These are phyloP conservation scores for Naso thynnoides DNA, from an alignment of 2,797 vertebrate genomes.

Conservation along the genomic window DNA sequence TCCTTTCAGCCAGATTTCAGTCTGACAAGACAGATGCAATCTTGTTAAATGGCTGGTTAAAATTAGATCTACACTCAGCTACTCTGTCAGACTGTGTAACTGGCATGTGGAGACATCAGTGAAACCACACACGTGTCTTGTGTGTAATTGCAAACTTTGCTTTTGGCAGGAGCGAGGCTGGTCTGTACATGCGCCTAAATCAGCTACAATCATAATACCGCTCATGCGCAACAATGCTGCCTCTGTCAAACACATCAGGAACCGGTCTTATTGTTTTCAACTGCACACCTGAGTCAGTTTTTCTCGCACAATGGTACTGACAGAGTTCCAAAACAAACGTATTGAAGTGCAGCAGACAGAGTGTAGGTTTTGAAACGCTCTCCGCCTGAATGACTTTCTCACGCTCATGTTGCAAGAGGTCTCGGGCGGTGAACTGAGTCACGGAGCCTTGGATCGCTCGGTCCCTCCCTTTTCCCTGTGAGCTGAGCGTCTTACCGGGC, in stretches of 20 bases:
- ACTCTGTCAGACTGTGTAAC: conserved; percentile 25
- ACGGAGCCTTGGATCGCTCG: conserved; percentile 73
- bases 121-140: conserved; percentile 35
- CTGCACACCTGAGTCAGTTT: conserved; percentile 74
- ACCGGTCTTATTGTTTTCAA: conserved; percentile 59
- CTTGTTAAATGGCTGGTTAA: conserved; percentile 8
- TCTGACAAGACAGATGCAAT: not conserved
- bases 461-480: conserved; percentile 62
- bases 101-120: conserved; percentile 29
- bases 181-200: conserved; percentile 44
- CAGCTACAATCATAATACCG: conserved; percentile 45
- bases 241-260: conserved; percentile 66
- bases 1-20: not conserved
- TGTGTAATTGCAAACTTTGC: conserved; percentile 52
- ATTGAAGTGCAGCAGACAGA: conserved; percentile 75
- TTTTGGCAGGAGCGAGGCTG: conserved; percentile 42
- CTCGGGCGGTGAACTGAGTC: conserved; percentile 83
- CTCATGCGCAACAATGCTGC: conserved; percentile 53
- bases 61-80: not conserved
- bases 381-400: conserved; percentile 92
- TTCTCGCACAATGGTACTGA: conserved; percentile 70
- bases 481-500: conserved; percentile 81
- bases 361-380: conserved; percentile 76
- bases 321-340: conserved; percentile 79
- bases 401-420: conserved; percentile 91